These are phyloP conservation scores for Parambassis ranga DNA, from an alignment of 2,797 vertebrate genomes.

Conservation along the genomic window DNA sequence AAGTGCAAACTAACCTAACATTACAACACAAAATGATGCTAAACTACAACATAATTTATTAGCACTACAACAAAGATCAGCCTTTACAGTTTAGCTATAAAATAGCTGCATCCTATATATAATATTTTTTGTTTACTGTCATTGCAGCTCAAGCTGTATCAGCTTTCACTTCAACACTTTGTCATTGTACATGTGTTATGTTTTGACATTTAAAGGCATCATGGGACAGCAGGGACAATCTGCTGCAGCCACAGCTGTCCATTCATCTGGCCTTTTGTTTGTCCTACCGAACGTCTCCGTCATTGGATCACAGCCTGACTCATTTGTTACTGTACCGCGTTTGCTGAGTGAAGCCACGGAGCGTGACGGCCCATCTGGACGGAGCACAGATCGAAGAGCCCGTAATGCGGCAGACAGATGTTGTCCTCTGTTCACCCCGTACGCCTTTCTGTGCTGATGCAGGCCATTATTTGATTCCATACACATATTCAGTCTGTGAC, in stretches of 20 bases:
- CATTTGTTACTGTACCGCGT: slow-evolving; percentile 63
- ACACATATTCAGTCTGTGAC: slow-evolving; percentile 16
- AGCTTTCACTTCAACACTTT: not conserved
- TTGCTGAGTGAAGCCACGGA: slow-evolving; percentile 44
- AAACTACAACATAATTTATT: no score
- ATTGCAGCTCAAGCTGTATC: not conserved
- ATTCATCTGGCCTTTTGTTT: slow-evolving; percentile 56
- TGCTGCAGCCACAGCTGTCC: slow-evolving; percentile 36
- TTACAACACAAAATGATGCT: no score
- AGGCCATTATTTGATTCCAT: slow-evolving; percentile 49
- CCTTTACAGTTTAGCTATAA: not conserved
- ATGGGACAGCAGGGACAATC: slow-evolving; percentile 11
- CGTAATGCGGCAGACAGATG: slow-evolving; percentile 64
- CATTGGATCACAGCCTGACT: slow-evolving; percentile 60
- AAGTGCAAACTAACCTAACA: no score
- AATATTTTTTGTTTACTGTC: not conserved
- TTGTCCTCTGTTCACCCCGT: slow-evolving; percentile 48
- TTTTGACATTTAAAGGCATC: slow-evolving; percentile 40
- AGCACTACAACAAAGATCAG: not conserved
- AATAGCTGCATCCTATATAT: not conserved
- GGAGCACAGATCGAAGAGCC: slow-evolving; percentile 64
- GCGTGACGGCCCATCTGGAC: slow-evolving; percentile 69
- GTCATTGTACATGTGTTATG: slow-evolving; percentile 5
- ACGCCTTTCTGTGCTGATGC: slow-evolving; percentile 24
- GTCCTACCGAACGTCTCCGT: slow-evolving; percentile 53